phyloP scores from a whole-genome alignment of 2,797 vertebrate genomes.

The Pangasius mekongensis region DNA sequence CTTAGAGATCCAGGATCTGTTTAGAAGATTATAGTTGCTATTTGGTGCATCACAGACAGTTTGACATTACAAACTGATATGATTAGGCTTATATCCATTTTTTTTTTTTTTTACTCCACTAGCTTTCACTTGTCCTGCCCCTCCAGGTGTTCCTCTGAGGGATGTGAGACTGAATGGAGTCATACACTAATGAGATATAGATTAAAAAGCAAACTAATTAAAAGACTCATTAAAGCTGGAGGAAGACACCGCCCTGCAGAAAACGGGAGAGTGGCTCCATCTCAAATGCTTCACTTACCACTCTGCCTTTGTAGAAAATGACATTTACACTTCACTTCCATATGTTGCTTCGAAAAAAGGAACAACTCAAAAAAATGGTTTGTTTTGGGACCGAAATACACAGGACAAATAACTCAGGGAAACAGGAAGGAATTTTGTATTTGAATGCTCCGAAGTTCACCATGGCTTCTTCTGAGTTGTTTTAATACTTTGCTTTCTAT shows the following conservation, averaged over 20 bases:
- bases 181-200: slow-evolving; percentile 57
- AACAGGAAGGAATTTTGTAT: neutral
- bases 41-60: neutral
- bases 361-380: neutral
- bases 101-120: neutral
- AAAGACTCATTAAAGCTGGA: slow-evolving; percentile 60
- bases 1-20: neutral
- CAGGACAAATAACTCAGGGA: neutral
- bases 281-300: neutral
- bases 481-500: neutral
- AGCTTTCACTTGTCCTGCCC: neutral
- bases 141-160: slow-evolving; percentile 17
- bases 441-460: neutral
- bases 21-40: neutral
- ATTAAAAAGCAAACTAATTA: slow-evolving; percentile 62
- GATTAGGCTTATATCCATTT: neutral
- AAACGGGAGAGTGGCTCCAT: neutral
- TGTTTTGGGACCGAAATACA: neutral
- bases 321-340: neutral
- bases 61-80: neutral
- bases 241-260: slow-evolving; percentile 28
- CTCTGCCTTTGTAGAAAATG: neutral
- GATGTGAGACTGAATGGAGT: slow-evolving; percentile 35
- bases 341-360: neutral
- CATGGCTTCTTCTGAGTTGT: neutral